Base-by-base conservation (phyloP, 2,888 invertebrate genomes). In the Clunio marinus region DNA sequence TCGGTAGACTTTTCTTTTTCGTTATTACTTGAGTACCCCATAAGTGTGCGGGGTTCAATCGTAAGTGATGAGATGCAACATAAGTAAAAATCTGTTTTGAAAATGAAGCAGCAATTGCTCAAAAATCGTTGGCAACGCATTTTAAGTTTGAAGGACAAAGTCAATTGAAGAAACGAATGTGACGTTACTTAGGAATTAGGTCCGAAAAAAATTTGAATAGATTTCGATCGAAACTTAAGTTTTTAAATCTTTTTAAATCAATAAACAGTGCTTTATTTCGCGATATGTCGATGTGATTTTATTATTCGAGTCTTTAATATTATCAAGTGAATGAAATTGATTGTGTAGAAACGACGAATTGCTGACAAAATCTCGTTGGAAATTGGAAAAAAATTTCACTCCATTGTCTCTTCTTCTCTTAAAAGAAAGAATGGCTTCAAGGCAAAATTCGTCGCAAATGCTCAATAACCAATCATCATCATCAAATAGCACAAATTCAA, bases 201-300 rank as follows among this genome's bases (percentile, higher is more conserved):
- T 45, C 15, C 45, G 8, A 13, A 51, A 51, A 51, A 51, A 51
- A 51, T 51, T n/a, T 51, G 51, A 51, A 22, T 41, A 51, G 51
- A 51, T 51, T 51, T 51, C 51, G 41, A 41, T 51, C 51, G 51
- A 22, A 41, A 22, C 20, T 51, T 7, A 22, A 51, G n/a, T 57
- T 57, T 57, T 57, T 3, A 57, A 51, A 51, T 20, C 51, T 4
- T 22, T 55, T 66, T 66, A 27, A 65, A 27, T 27, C 45, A 24
- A 22, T 20, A 45, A 63, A 46, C 32, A 28, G 46, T 65, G 63
- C 45, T 51, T 63, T 55, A 66, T 55, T 55, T 35, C 46, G 8
- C 51, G 55, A 66, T 66, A 66, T 66, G 66, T 66, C 20, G 66
- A 55, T 66, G 66, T 66, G 55, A 66, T 35, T 66, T 55, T 55